Conservation (phyloP, 2,113 vertebrate species). For the Deroptyus accipitrinus region DNA sequence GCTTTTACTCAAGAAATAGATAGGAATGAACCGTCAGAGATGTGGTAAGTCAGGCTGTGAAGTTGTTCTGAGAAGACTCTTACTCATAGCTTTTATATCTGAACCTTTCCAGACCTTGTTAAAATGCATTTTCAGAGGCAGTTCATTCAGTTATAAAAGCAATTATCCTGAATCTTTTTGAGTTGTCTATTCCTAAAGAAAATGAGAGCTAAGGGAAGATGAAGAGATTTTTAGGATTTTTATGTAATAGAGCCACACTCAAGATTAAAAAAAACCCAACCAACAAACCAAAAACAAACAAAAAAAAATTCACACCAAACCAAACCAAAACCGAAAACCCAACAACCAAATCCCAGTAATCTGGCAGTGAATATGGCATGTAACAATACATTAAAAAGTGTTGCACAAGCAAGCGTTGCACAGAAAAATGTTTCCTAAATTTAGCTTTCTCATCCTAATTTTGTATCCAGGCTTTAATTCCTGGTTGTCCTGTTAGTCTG, state of each 20-base stretch:
- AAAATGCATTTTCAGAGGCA: background rate
- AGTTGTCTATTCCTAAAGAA: background rate
- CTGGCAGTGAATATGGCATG: background rate
- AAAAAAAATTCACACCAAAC: background rate
- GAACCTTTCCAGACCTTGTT: background rate
- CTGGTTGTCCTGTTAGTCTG: background rate
- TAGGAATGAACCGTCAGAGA: background rate
- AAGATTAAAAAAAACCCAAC: background rate
- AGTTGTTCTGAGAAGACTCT: background rate
- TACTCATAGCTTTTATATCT: background rate
- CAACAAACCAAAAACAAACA: background rate
- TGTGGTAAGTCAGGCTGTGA: background rate
- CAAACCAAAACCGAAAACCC: background rate
- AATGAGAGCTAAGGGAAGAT: background rate
- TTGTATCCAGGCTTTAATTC: background rate
- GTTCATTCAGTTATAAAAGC: background rate
- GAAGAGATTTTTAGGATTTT: background rate
- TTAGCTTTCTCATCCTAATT: background rate
- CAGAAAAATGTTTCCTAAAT: background rate
- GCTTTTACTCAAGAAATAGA: background rate
- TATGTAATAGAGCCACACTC: background rate
- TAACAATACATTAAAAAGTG: background rate
- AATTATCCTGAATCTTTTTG: background rate
- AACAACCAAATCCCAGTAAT: background rate
- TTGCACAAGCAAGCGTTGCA: background rate